Conservation (phyloP, 2,888 invertebrate genomes). For the Hymenopus coronatus region DNA sequence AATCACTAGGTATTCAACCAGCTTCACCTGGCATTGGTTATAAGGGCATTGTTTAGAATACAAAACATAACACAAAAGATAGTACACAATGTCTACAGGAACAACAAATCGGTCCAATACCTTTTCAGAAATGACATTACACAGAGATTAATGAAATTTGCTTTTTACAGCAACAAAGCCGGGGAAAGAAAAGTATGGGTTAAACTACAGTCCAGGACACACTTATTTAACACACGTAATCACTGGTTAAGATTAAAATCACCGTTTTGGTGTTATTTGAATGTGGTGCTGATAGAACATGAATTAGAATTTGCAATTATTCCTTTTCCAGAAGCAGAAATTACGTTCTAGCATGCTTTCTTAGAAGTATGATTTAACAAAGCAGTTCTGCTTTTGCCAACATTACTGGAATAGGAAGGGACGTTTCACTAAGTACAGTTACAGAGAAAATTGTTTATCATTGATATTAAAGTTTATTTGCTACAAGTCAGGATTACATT, state of each 20-base stretch:
- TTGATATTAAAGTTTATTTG: too few relatives aligned
- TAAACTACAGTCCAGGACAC: too few relatives aligned
- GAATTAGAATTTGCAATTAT: neutral
- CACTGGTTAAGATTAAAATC: neutral
- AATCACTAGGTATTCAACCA: neutral
- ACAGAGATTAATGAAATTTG: too few relatives aligned
- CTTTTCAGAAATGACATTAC: too few relatives aligned
- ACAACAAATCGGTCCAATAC: too few relatives aligned
- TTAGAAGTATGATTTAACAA: neutral
- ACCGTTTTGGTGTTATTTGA: neutral
- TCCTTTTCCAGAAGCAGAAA: neutral
- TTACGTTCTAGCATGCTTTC: neutral
- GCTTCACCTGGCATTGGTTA: neutral
- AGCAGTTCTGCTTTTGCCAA: neutral
- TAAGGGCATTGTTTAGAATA: neutral
- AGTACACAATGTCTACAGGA: neutral
- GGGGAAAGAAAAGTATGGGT: too few relatives aligned
- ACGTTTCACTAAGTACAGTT: neutral
- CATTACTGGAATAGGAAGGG: neutral
- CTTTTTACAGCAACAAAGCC: too few relatives aligned
- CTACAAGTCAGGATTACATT: neutral
- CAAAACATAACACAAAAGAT: neutral
- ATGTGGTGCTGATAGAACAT: too few relatives aligned
- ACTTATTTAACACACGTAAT: too few relatives aligned
- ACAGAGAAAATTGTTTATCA: neutral